Base-by-base conservation (phyloP, 2,797 vertebrate genomes). In the Antrozous pallidus region DNA sequence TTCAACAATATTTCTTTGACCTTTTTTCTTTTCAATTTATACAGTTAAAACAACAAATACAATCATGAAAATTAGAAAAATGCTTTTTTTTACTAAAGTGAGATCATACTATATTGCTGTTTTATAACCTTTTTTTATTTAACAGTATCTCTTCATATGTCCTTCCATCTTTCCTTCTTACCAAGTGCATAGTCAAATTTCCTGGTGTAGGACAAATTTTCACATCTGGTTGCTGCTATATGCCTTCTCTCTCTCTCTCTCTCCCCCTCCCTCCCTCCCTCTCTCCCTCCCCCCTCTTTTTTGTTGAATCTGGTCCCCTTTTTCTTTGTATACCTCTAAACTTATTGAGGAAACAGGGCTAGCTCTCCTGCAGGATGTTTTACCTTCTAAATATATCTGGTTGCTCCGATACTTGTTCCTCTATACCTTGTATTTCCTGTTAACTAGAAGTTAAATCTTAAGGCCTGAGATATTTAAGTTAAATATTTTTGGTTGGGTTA, bases 1-100 rank as follows among this genome's bases (percentile, higher is more conserved):
- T 88, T 93, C 84, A 88, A 73, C 71, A 47, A 91, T 93, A 70
- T n/a, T 91, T 56, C 45, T 69, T 93, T 92, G 13, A 38, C 17
- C 26, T 89, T 78, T 18, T 84, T 61, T 42, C 45, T 54, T 86
- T 94, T 87, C 9, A 31, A 12, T 80, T 74, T 92, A 67, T 91
- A 38, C 33, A 31, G 17, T 86, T 88, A 79, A 83, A 82, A 40
- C 26, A 67, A 5, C 33, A 86, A 82, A 56, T 77, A 20, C 56
- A 22, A 47, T 77, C 12, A 42, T 54, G 38, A 69, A 90, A 92
- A 56, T 85, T 61, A 80, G 47, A 94, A 84, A 83, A 88, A 24
- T 70, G 31, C 14, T 4, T 42, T 45, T 14, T 87, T 88, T 88
- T 47, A 47, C 38, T 82, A 38, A 70, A 88, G 47, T 63, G 63